Conservation (phyloP, 2,888 invertebrate species). For the Eurytoma californica region DNA sequence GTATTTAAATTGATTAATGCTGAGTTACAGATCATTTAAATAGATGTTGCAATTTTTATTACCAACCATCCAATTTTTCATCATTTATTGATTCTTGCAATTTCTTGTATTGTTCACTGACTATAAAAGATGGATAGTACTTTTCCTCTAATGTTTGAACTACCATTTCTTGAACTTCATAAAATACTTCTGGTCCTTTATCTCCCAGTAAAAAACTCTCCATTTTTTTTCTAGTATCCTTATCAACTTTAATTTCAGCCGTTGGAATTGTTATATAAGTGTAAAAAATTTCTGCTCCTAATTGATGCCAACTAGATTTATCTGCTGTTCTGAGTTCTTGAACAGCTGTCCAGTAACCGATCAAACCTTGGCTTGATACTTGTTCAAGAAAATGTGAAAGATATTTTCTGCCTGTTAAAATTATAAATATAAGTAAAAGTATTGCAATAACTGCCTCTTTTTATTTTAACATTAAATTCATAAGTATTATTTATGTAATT, state of each 20-base stretch:
- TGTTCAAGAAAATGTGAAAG: slow-evolving; percentile 89
- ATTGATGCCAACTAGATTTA: slow-evolving; percentile 87
- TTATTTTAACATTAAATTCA: background rate
- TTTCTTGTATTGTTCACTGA: slow-evolving; percentile 89
- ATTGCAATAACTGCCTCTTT: background rate
- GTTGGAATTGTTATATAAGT: slow-evolving; percentile 89
- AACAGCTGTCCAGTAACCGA: slow-evolving; percentile 91
- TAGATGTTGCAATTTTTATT: slow-evolving; percentile 8
- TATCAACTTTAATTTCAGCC: slow-evolving; percentile 89
- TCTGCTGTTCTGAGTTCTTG: slow-evolving; percentile 88
- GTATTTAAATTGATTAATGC: background rate
- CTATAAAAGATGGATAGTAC: slow-evolving; percentile 91
- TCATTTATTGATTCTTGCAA: slow-evolving; percentile 82
- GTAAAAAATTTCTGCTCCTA: slow-evolving; percentile 94
- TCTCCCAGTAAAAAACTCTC: slow-evolving; percentile 92
- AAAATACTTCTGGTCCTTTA: slow-evolving; percentile 91
- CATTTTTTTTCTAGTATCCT: slow-evolving; percentile 87
- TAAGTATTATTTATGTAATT: too few relatives aligned
- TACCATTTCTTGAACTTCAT: slow-evolving; percentile 89
- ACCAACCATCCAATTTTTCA: slow-evolving; percentile 76
- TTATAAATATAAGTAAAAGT: slow-evolving; percentile 7
- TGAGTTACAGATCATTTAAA: background rate
- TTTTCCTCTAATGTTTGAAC: slow-evolving; percentile 88
- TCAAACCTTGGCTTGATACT: slow-evolving; percentile 87
- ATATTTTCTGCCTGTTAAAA: slow-evolving; percentile 81